phyloP scores from a whole-genome alignment of 2,113 vertebrate genomes.

The Indicator maculatus region DNA sequence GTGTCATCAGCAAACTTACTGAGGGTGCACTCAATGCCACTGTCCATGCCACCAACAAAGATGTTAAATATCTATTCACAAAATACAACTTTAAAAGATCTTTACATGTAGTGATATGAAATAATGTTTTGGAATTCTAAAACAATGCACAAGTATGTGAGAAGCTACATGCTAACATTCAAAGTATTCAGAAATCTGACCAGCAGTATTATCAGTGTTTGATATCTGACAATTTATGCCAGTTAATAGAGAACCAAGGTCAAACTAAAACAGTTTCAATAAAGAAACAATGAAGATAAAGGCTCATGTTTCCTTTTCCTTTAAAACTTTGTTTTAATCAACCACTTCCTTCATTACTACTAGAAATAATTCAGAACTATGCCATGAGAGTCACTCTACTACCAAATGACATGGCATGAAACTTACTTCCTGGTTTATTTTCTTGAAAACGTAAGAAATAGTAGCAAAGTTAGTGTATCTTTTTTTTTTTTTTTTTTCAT shows the following conservation, averaged over 20 bases:
- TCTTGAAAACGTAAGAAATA: neutral
- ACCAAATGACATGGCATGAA: neutral
- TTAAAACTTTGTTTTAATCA: conserved; percentile 1
- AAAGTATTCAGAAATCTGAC: neutral
- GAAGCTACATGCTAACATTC: neutral
- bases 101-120: neutral
- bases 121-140: neutral
- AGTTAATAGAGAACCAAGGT: neutral
- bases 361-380: neutral
- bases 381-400: neutral
- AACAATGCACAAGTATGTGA: neutral
- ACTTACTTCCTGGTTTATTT: neutral
- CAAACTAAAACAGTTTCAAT: neutral
- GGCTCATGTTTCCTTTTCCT: neutral
- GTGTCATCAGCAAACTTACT: too few species aligned
- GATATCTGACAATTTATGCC: neutral
- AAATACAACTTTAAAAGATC: neutral
- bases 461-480: neutral
- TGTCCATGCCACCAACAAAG: too few species aligned
- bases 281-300: neutral
- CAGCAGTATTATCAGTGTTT: neutral
- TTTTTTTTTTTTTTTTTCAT: neutral
- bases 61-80: neutral
- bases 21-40: too few species aligned
- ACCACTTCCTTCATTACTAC: neutral